Conservation (phyloP, 2,888 invertebrate genomes). For the Tubiluchus corallicola region DNA sequence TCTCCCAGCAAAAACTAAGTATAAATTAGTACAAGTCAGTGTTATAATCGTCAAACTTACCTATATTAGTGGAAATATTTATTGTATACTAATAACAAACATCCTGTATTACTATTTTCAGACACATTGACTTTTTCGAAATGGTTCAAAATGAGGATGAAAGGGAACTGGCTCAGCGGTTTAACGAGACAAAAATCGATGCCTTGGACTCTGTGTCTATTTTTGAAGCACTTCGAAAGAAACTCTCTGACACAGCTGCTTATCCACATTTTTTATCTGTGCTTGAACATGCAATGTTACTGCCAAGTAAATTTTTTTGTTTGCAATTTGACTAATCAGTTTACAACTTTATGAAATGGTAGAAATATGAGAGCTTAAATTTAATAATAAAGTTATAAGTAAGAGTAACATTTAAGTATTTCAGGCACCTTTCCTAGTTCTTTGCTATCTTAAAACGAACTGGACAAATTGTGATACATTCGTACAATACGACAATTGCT, state of each 20-base stretch:
- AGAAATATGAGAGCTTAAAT: too few species aligned
- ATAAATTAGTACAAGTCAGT: too few species aligned
- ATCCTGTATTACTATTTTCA: constrained; percentile 17
- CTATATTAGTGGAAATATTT: not conserved
- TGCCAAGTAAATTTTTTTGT: constrained; percentile 44
- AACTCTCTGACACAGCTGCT: constrained; percentile 74
- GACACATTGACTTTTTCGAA: constrained; percentile 96
- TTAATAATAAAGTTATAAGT: too few species aligned
- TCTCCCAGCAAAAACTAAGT: too few species aligned
- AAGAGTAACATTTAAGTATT: too few species aligned
- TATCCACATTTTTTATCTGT: constrained; percentile 80
- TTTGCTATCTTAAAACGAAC: too few species aligned
- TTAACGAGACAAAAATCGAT: constrained; percentile 75
- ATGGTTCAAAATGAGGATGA: constrained; percentile 95
- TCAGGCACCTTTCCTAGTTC: too few species aligned
- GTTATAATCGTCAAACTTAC: not conserved
- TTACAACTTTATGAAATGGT: too few species aligned
- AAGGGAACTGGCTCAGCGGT: constrained; percentile 70
- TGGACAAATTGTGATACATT: too few species aligned
- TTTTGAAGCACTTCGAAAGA: constrained; percentile 72
- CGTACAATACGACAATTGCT: too few species aligned
- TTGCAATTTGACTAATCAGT: too few species aligned
- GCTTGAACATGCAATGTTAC: constrained; percentile 62
- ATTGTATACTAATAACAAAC: too few species aligned
- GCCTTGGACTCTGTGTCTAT: constrained; percentile 78